Evolutionary conservation across 2,888 invertebrate genomes (phyloP).

Genomic region (Scelioninae gen. 1): DNA sequence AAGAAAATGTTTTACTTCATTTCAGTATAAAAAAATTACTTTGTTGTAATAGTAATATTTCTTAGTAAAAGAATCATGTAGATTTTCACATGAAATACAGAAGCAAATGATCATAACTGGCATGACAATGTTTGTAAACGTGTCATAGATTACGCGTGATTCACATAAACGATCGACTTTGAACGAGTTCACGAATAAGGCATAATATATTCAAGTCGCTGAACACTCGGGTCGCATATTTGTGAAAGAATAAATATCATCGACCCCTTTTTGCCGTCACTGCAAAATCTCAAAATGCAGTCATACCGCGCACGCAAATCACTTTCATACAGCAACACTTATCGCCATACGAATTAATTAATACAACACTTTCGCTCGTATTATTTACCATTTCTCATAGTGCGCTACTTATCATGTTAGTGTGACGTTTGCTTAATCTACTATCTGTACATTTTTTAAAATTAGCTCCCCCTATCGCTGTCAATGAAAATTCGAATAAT

Average conservation of each 20-base stretch:
- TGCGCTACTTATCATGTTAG: slow-evolving; percentile 45
- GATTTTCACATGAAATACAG: slow-evolving; percentile 5
- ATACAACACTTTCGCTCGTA: slow-evolving; percentile 55
- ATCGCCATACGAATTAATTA: slow-evolving; percentile 57
- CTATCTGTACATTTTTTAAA: slow-evolving; percentile 16
- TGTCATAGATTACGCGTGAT: slow-evolving; percentile 57
- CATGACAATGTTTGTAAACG: slow-evolving; percentile 8
- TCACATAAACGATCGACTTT: slow-evolving; percentile 71
- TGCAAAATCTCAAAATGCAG: slow-evolving; percentile 8
- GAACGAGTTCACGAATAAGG: slow-evolving; percentile 74
- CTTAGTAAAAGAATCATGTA: slow-evolving; percentile 5
- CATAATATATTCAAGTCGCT: slow-evolving; percentile 22
- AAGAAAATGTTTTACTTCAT: no score
- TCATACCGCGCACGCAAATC: slow-evolving; percentile 36
- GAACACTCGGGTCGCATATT: slow-evolving; percentile 49
- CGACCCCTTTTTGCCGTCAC: slow-evolving; percentile 29
- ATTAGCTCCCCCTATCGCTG: slow-evolving; percentile 21
- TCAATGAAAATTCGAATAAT: slow-evolving; percentile 36
- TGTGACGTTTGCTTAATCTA: slow-evolving; percentile 40
- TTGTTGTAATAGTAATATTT: neutral
- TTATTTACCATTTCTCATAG: slow-evolving; percentile 46
- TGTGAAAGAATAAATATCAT: slow-evolving; percentile 50
- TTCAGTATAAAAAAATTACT: neutral
- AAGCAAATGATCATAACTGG: slow-evolving; percentile 15
- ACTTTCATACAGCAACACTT: slow-evolving; percentile 48